Percentiles rank a stretch among this genome's conserved stretches.
These are phyloP conservation scores for Mirza zaza DNA, from an alignment of 2,113 vertebrate genomes.

Conservation along the genomic window DNA sequence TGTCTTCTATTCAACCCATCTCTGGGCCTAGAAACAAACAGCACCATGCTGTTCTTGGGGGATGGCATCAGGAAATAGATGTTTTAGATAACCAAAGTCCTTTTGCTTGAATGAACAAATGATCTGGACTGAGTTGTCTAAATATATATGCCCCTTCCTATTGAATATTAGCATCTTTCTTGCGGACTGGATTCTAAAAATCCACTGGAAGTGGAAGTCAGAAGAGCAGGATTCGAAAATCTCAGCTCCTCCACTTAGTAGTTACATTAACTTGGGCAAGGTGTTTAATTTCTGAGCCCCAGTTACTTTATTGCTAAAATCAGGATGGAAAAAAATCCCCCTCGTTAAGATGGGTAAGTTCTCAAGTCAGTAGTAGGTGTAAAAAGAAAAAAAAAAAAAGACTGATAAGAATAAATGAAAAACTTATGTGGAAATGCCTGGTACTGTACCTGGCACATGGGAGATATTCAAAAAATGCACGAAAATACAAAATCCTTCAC, in stretches of 20 bases:
- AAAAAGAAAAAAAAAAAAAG: background rate
- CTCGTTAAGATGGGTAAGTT: background rate
- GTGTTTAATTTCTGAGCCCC: background rate
- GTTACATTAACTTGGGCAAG: background rate
- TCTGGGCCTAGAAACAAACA: background rate
- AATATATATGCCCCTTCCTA: background rate
- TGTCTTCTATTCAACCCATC: background rate
- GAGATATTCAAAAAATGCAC: background rate
- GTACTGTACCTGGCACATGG: background rate
- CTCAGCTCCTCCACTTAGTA: background rate
- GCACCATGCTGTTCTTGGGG: background rate
- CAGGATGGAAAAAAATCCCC: background rate
- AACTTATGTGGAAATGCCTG: background rate
- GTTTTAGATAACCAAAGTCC: background rate
- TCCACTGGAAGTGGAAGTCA: background rate
- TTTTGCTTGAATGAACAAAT: background rate
- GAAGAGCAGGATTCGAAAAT: background rate
- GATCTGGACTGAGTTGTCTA: background rate
- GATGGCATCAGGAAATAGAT: background rate
- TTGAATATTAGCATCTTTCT: background rate
- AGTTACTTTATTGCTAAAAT: background rate
- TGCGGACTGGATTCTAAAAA: background rate
- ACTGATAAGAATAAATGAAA: background rate
- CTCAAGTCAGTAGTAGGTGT: too few relatives aligned
- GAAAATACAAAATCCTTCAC: background rate